Evolutionary conservation across 2,797 vertebrate species (phyloP).

Genomic region (Gymnodraco acuticeps): DNA sequence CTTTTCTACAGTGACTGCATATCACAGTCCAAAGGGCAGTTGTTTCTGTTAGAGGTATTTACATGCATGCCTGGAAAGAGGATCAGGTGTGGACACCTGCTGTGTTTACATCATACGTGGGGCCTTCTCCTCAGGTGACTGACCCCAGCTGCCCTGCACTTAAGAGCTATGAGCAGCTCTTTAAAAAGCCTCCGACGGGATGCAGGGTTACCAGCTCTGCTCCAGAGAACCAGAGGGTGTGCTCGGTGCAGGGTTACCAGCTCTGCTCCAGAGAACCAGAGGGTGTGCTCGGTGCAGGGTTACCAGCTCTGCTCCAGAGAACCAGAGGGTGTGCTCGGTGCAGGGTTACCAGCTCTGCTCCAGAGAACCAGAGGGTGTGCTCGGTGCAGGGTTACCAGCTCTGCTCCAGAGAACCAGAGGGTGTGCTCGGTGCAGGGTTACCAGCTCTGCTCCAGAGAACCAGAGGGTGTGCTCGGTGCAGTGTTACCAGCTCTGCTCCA

Average conservation of each 20-base stretch:
- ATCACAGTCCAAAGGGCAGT: not conserved
- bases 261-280: conserved; percentile 44
- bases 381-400: conserved; percentile 51
- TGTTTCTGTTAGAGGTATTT: not conserved
- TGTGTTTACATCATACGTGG: conserved; percentile 42
- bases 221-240: conserved; percentile 49
- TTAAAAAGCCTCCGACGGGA: conserved; percentile 44
- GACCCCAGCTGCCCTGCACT: conserved; percentile 54
- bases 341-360: conserved; percentile 41
- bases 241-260: conserved; percentile 44
- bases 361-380: not conserved
- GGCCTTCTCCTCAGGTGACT: conserved; percentile 45
- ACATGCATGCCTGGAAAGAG: conserved; percentile 37
- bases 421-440: conserved; percentile 50
- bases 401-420: not conserved
- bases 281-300: conserved; percentile 39
- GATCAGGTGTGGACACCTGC: conserved; percentile 38
- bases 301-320: conserved; percentile 52
- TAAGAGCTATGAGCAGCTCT: conserved; percentile 39
- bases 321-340: conserved; percentile 41
- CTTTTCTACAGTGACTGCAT: not conserved
- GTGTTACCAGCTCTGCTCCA: conserved; percentile 37
- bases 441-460: not conserved
- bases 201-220: conserved; percentile 51
- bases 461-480: conserved; percentile 29